Evolutionary conservation across 2,888 invertebrate genomes (phyloP), one percentile per base, ranked within the genome.

Genomic region (Bombylius major): DNA sequence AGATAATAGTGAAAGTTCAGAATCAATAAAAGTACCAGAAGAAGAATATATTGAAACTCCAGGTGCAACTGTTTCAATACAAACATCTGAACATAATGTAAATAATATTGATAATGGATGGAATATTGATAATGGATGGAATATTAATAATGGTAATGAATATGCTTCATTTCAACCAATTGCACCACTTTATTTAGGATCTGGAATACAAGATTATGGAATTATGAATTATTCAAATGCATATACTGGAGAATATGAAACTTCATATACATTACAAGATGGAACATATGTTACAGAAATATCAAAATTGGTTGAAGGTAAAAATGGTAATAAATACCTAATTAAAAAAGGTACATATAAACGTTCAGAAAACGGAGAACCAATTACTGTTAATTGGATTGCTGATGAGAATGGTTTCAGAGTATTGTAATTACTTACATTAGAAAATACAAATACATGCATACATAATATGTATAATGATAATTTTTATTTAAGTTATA

Each of bases 361-460:
- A 45, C 57, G 53, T 34, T 23, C 32, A 7, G 13, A 49, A 9
- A 45, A 59, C 42, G 59, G 59, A 5, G 32, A 51, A 47, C 4
- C 44, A 6, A 47, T 53, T 13, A 57, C 53, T 47, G 57, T 58
- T n/a, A 54, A 55, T 42, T 59, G 59, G 59, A 12, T 52, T 34
- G 59, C 59, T 31, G 59, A 59, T 53, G 54, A 59, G 12, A 45
- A 54, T 42, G 59, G 59, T 4, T 59, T 55, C 50, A 45, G 57
- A 53, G 11, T 58, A 34, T 13, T 56, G n/a, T 11, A 51, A 14
- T 12, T 34, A 36, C 5, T 12, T 34, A 36, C 5, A 45, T 12
- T 45, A 12, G 7, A 45, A 45, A 13, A 11, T 23, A 23, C 23
- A 23, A 23, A 23, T n/a, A n/a, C n/a, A n/a, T n/a, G n/a, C n/a